Conservation (phyloP, 2,797 vertebrate genomes). For the Gadopsis marmoratus region DNA sequence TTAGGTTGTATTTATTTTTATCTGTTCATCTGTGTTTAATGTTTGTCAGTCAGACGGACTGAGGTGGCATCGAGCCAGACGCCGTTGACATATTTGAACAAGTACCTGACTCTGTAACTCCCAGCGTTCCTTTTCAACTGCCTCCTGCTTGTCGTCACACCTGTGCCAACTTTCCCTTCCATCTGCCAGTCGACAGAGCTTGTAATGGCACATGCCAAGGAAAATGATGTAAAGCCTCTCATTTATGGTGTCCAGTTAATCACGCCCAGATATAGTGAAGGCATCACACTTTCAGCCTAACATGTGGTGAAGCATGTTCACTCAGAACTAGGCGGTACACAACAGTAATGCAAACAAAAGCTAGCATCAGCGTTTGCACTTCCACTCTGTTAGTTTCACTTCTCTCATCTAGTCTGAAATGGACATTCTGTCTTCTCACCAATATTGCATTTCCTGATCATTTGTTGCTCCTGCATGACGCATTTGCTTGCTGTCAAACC, state of each 20-base stretch:
- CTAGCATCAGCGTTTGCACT: background rate
- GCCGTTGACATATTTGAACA: slow-evolving; percentile 49
- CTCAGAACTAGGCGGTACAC: slow-evolving; percentile 13
- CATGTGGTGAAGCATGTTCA: slow-evolving; percentile 38
- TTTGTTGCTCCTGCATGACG: slow-evolving; percentile 11
- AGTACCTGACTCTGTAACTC: slow-evolving; percentile 54
- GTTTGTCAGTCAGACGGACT: slow-evolving; percentile 31
- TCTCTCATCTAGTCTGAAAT: slow-evolving; percentile 42
- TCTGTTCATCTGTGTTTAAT: slow-evolving; percentile 8
- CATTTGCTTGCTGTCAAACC: slow-evolving; percentile 38
- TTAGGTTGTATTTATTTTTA: background rate
- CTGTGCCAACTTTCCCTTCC: slow-evolving; percentile 71
- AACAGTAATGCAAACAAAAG: too few species aligned
- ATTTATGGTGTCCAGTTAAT: slow-evolving; percentile 71
- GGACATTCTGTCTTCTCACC: slow-evolving; percentile 56
- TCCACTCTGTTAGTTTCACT: slow-evolving; percentile 33
- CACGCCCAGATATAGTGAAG: slow-evolving; percentile 64
- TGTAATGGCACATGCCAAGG: slow-evolving; percentile 59
- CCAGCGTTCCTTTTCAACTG: slow-evolving; percentile 45
- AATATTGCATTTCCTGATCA: slow-evolving; percentile 24
- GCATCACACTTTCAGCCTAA: slow-evolving; percentile 37
- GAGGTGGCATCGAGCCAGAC: slow-evolving; percentile 34
- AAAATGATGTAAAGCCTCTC: slow-evolving; percentile 80
- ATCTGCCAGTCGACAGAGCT: slow-evolving; percentile 65
- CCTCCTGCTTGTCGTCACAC: slow-evolving; percentile 45